These are phyloP conservation scores for Cavia porcellus DNA, from an alignment of 2,113 vertebrate genomes.

Conservation along the genomic window DNA sequence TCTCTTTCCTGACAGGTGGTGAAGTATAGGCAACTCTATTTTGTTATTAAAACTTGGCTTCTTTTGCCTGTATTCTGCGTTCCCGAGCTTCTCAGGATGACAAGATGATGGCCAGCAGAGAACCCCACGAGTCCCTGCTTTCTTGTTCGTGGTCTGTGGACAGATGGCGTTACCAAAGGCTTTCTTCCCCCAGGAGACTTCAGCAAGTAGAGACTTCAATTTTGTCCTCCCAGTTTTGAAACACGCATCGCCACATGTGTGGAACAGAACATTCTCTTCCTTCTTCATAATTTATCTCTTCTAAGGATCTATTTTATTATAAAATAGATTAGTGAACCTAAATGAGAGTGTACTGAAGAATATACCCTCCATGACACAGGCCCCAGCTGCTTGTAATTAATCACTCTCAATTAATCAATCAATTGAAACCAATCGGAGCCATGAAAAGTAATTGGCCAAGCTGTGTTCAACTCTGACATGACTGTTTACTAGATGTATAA, in stretches of 20 bases:
- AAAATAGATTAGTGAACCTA: neutral
- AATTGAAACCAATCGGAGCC: slow-evolving; percentile 39
- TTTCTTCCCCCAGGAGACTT: neutral
- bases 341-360: neutral
- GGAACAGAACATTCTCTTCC: neutral
- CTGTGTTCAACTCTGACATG: neutral
- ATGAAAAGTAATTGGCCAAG: slow-evolving; percentile 26
- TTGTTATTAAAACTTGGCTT: neutral
- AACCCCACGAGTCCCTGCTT: neutral
- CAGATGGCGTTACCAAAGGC: neutral
- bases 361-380: neutral
- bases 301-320: neutral
- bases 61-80: neutral
- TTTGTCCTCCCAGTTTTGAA: neutral
- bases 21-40: neutral
- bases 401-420: slow-evolving; percentile 69
- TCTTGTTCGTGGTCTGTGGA: neutral
- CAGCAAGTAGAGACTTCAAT: neutral
- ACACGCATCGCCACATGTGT: neutral
- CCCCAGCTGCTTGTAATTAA: slow-evolving; percentile 70
- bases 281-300: neutral
- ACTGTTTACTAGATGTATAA: slow-evolving; percentile 21
- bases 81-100: neutral
- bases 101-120: neutral
- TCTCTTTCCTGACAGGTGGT: neutral